Conservation (phyloP, 2,797 vertebrate genomes). For the Merluccius polli region DNA sequence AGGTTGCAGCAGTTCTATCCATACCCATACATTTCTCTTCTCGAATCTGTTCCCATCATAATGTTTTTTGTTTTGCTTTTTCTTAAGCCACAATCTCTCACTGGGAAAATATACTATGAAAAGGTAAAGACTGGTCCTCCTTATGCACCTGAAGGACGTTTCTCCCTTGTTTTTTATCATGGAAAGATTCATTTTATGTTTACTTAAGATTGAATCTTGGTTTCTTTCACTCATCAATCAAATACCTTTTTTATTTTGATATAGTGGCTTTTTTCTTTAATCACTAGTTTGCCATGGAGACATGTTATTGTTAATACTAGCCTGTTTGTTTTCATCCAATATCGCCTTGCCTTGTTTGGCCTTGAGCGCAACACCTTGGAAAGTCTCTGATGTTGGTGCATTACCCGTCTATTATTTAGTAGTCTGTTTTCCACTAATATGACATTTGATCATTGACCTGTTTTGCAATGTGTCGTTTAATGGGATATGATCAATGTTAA, state of each 20-base stretch:
- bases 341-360: background rate
- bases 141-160: background rate
- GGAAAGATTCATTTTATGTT: background rate
- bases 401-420: background rate
- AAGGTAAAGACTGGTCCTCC: background rate
- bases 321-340: background rate
- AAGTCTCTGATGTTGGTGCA: background rate
- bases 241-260: background rate
- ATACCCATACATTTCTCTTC: background rate
- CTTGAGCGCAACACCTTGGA: background rate
- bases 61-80: background rate
- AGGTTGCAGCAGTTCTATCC: too few relatives aligned
- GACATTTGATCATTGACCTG: slow-evolving; percentile 12
- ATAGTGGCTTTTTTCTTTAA: background rate
- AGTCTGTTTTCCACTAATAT: background rate
- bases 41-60: background rate
- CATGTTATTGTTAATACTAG: background rate
- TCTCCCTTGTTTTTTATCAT: background rate
- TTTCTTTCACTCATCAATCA: too few relatives aligned
- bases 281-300: background rate
- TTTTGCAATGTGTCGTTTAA: background rate
- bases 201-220: too few relatives aligned
- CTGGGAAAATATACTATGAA: background rate
- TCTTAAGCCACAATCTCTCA: background rate
- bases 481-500: background rate